phyloP scores from a whole-genome alignment of 2,797 vertebrate species.

The Sebastes elongatus region DNA sequence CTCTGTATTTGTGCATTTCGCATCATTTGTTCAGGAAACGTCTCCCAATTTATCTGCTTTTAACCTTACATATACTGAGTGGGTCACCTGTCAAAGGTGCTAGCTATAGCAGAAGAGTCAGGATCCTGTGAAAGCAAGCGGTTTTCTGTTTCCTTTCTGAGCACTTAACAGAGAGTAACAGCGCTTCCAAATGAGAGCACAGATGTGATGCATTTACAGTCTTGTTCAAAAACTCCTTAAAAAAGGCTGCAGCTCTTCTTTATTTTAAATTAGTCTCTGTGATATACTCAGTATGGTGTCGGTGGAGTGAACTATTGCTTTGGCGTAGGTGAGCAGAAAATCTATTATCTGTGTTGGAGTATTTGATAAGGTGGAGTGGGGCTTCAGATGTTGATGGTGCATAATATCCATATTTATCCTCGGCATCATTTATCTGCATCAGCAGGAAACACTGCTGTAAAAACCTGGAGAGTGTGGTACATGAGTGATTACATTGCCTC shows the following conservation, averaged over 20 bases:
- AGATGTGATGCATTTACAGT: conserved; percentile 27
- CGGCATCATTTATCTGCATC: conserved; percentile 60
- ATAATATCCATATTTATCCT: conserved; percentile 70
- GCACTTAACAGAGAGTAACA: not conserved
- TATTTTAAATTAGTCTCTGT: conserved; percentile 24
- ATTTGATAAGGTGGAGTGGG: conserved; percentile 41
- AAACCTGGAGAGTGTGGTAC: conserved; percentile 27
- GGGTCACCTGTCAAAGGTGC: conserved; percentile 47
- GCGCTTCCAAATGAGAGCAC: conserved; percentile 18
- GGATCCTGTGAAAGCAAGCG: conserved; percentile 2
- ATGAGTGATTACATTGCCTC: conserved; percentile 48
- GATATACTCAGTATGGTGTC: conserved; percentile 44
- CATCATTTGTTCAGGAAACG: conserved; percentile 24
- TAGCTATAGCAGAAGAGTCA: conserved; percentile 20
- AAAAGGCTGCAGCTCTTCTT: conserved; percentile 11
- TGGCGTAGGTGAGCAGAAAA: conserved; percentile 35
- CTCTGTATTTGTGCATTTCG: conserved; percentile 6
- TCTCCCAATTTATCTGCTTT: conserved; percentile 32
- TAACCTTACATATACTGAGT: conserved; percentile 40
- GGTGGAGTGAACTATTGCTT: conserved; percentile 49
- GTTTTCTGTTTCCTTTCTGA: conserved; percentile 28
- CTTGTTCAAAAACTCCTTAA: conserved; percentile 2
- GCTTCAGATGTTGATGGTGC: conserved; percentile 67
- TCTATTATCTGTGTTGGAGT: conserved; percentile 52
- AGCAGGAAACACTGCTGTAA: conserved; percentile 44